Percentiles rank a stretch among this genome's conserved stretches.
Evolutionary conservation across 2,113 vertebrate species (phyloP).

Genomic region (Brachionichthys hirsutus): DNA sequence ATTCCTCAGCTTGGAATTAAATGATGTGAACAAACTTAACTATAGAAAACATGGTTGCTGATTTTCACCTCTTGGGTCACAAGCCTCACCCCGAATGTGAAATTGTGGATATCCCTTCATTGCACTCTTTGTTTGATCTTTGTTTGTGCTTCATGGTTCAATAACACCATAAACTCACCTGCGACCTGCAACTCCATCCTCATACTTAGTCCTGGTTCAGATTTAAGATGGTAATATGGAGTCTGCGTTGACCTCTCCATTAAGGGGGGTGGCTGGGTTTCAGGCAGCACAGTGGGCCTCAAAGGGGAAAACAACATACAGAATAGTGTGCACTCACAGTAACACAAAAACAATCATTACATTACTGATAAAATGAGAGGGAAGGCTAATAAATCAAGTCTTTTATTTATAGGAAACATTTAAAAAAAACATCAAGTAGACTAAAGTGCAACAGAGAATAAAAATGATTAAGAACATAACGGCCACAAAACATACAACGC

Average conservation of each 20-base stretch:
- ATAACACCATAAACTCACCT: constrained; percentile 23
- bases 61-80: constrained; percentile 3
- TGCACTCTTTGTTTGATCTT: constrained; percentile 25
- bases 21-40: no score
- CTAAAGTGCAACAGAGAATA: no score
- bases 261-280: constrained; percentile 42
- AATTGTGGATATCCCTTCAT: not conserved
- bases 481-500: no score
- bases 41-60: constrained; percentile 16
- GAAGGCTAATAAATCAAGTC: no score
- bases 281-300: constrained; percentile 39
- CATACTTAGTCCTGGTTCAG: constrained; percentile 27
- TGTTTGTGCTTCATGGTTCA: constrained; percentile 25
- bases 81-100: not conserved
- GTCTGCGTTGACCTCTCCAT: constrained; percentile 63
- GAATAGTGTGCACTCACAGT: constrained; percentile 35
- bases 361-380: no score
- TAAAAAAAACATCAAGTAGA: no score
- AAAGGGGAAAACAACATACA: constrained; percentile 48
- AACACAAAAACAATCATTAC: no score
- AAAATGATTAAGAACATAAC: no score
- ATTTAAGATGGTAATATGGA: constrained; percentile 8
- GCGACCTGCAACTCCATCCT: constrained; percentile 25
- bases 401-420: no score
- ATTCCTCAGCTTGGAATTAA: no score